phyloP scores from a whole-genome alignment of 2,888 invertebrate species.

The Dione juno region DNA sequence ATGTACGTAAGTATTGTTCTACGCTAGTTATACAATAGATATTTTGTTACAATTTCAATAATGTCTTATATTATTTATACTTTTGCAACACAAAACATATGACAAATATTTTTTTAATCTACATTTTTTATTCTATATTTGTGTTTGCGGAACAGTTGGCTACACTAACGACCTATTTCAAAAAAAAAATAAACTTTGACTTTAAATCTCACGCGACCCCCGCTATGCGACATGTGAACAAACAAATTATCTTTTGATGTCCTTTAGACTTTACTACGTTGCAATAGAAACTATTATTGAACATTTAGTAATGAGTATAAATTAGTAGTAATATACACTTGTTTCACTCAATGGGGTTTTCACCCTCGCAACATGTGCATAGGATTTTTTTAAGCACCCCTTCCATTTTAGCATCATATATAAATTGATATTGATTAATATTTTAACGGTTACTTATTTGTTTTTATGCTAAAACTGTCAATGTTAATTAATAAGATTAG shows the following conservation, averaged over 20 bases:
- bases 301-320: slow-evolving; percentile 39
- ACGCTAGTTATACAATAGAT: not conserved
- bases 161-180: slow-evolving; percentile 48
- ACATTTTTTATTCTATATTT: slow-evolving; percentile 27
- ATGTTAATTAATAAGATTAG: not conserved
- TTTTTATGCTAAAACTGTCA: not conserved
- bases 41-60: not conserved
- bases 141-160: slow-evolving; percentile 44
- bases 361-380: slow-evolving; percentile 74
- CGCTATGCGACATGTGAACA: slow-evolving; percentile 74
- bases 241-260: slow-evolving; percentile 55
- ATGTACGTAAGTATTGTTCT: not conserved
- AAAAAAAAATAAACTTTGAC: slow-evolving; percentile 54
- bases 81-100: not conserved
- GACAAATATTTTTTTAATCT: not conserved
- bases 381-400: slow-evolving; percentile 63
- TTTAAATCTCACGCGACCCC: slow-evolving; percentile 66
- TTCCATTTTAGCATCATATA: slow-evolving; percentile 63
- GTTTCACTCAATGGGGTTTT: slow-evolving; percentile 65
- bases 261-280: slow-evolving; percentile 38
- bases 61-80: no score
- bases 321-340: slow-evolving; percentile 67
- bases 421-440: slow-evolving; percentile 61
- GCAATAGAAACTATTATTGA: slow-evolving; percentile 50
- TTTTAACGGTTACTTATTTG: slow-evolving; percentile 44